Conservation (phyloP, 2,113 vertebrate species). For the Ciconia stormi region DNA sequence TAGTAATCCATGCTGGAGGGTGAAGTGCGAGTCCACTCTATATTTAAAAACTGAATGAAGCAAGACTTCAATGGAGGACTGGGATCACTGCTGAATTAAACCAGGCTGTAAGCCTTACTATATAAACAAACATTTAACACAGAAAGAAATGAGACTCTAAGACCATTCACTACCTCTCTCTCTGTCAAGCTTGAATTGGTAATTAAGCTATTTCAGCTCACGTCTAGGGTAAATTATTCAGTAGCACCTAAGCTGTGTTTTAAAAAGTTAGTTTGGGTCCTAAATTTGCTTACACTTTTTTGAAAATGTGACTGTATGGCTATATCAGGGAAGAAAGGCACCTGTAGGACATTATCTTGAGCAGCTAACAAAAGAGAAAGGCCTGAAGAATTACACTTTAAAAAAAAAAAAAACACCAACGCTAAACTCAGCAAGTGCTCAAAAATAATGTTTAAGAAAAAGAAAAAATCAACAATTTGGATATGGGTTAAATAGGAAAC, state of each 20-base stretch:
- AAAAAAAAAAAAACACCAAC: neutral
- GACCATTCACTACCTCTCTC: neutral
- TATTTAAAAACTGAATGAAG: neutral
- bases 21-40: neutral
- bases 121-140: neutral
- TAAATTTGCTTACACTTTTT: neutral
- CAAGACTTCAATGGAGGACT: neutral
- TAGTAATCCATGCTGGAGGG: neutral
- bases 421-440: neutral
- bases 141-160: neutral
- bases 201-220: neutral
- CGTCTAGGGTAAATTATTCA: neutral
- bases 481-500: neutral
- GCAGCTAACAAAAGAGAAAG: neutral
- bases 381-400: neutral
- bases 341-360: too few species aligned
- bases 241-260: neutral
- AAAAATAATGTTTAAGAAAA: neutral
- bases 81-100: neutral
- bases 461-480: neutral
- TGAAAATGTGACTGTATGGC: neutral
- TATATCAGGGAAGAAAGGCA: neutral
- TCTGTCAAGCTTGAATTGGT: neutral
- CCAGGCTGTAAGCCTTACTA: neutral
- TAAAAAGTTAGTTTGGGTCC: neutral